Evolutionary conservation across 2,888 invertebrate genomes (phyloP).

Genomic region (Calliphora vomitoria): DNA sequence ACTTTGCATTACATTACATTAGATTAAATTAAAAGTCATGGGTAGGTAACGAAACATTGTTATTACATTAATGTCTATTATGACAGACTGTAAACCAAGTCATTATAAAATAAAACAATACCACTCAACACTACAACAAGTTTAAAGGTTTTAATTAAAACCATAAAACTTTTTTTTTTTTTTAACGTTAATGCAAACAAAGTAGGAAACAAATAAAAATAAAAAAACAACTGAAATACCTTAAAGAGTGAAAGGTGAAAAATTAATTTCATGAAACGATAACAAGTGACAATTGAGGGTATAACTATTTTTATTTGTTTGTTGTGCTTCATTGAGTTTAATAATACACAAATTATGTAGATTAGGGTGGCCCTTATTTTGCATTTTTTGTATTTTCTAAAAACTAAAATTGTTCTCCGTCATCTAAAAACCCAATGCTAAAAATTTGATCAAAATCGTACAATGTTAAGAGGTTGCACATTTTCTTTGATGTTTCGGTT

Average conservation of each 20-base stretch:
- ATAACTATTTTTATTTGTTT: neutral
- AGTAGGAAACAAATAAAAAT: neutral
- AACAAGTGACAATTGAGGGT: slow-evolving; percentile 27
- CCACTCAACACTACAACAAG: slow-evolving; percentile 15
- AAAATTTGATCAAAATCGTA: too few relatives aligned
- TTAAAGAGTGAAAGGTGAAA: slow-evolving; percentile 24
- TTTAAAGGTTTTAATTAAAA: slow-evolving; percentile 29
- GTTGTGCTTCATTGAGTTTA: neutral
- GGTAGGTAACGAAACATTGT: slow-evolving; percentile 32
- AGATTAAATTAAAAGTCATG: slow-evolving; percentile 11
- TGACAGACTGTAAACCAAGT: slow-evolving; percentile 44
- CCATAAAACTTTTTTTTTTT: neutral
- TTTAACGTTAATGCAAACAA: neutral
- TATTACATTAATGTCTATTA: slow-evolving; percentile 39
- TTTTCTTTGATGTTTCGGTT: too few relatives aligned
- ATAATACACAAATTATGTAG: neutral
- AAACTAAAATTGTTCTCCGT: too few relatives aligned
- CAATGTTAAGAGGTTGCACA: too few relatives aligned
- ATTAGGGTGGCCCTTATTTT: too few relatives aligned
- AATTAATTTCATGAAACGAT: neutral
- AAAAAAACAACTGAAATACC: neutral
- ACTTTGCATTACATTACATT: slow-evolving; percentile 9
- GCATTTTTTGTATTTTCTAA: too few relatives aligned
- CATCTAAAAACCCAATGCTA: too few relatives aligned
- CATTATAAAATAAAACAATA: slow-evolving; percentile 13